A percentile compares a stretch with the other conserved stretches of the same genome.
Evolutionary conservation across 2,113 vertebrate species (phyloP).

Genomic region (Platanista minor): DNA sequence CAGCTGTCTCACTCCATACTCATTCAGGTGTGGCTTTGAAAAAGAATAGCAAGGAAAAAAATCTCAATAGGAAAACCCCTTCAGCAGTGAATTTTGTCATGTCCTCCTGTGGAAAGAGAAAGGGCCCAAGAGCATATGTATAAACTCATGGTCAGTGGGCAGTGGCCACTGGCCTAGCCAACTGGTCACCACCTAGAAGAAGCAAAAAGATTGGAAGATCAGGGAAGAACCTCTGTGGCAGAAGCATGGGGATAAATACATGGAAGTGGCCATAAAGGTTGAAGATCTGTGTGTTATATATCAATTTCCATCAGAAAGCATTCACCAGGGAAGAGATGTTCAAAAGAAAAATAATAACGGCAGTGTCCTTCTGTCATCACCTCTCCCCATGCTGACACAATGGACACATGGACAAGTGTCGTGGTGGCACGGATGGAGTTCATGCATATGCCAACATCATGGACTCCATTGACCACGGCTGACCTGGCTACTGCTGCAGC

Average conservation of each 20-base stretch:
- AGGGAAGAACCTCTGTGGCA: background rate
- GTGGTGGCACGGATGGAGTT: fast-evolving
- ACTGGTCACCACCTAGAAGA: background rate
- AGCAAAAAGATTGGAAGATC: background rate
- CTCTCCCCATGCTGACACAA: background rate
- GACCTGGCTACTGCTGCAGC: background rate
- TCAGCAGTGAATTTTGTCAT: background rate
- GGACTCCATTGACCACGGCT: too few relatives aligned
- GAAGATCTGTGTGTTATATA: background rate
- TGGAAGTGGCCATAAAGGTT: fast-evolving
- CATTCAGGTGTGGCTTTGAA: background rate
- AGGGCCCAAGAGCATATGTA: fast-evolving
- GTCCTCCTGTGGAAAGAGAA: background rate
- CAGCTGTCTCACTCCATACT: fast-evolving
- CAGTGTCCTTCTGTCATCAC: background rate
- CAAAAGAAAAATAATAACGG: too few relatives aligned
- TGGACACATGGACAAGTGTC: fast-evolving
- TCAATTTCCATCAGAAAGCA: background rate
- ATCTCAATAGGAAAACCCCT: too few relatives aligned
- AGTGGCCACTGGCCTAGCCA: background rate
- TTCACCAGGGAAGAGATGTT: background rate
- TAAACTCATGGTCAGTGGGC: too few relatives aligned
- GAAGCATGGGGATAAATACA: fast-evolving
- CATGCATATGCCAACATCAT: fast-evolving
- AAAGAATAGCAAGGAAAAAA: background rate